Percentiles rank a stretch among this genome's conserved stretches.
These are phyloP conservation scores for Andricus grossulariae DNA, from an alignment of 1,140 invertebrate species.

Conservation along the genomic window DNA sequence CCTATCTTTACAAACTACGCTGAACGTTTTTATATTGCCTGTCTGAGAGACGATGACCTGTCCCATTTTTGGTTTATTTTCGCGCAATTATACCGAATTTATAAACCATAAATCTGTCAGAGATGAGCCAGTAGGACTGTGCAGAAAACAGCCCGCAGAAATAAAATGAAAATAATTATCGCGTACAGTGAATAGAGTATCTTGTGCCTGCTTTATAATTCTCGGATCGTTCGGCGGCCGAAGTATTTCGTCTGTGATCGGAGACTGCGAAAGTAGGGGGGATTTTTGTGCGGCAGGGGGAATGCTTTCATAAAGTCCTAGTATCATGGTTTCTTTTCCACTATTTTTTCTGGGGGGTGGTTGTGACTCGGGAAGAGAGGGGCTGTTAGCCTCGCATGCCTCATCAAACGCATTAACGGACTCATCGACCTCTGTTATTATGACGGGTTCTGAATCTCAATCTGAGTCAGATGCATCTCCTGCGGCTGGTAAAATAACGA, in stretches of 20 bases:
- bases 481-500: no score
- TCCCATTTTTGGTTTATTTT: neutral
- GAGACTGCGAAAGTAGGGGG: neutral
- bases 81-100: neutral
- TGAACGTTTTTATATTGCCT: neutral
- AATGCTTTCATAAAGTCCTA: neutral
- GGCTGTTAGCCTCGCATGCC: no score
- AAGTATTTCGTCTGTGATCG: neutral
- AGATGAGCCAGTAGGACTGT: no score
- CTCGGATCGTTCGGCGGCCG: neutral
- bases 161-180: constrained; percentile 8
- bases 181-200: neutral
- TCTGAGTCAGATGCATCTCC: no score
- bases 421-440: no score
- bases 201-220: neutral
- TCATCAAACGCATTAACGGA: no score
- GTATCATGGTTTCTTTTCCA: no score
- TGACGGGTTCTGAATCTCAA: no score
- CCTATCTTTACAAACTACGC: no score
- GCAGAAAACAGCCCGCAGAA: no score
- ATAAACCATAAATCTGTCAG: neutral
- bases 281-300: neutral
- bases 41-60: neutral
- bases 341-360: no score
- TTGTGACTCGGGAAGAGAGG: no score